Base-by-base conservation (phyloP, 2,888 invertebrate species). In the Tupiocoris notatus region DNA sequence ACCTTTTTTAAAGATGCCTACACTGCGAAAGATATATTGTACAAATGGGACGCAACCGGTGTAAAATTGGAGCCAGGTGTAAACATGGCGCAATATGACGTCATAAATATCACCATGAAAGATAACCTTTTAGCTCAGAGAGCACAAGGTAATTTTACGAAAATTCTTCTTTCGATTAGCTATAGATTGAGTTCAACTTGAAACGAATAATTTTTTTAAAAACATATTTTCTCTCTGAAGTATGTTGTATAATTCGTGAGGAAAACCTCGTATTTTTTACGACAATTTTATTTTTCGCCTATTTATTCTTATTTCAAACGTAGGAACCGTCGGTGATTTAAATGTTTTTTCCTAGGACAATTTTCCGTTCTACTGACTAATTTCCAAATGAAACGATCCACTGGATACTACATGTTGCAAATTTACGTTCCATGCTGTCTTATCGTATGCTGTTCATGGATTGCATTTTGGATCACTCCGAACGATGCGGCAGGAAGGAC, bases 391-490 rank as follows among this genome's bases (percentile, higher is more conserved):
- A 81, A 82, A 77, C 79, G 84, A 1, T 83, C 83, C 76, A 83
- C 83, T 0, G 84, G 84, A 0, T 89, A 88, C 82, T 89, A 88
- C 83, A 85, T 89, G 79, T 87, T 89, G 80, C 89, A 89, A 83
- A 88, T 88, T 3, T 89, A 88, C 82, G 85, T 89, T 22, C 89
- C 89, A 3, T 88, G 88, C 79, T 87, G 87, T 54, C 84, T 89
- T 56, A 89, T 89, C 77, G 89, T 89, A 7, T 88, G 88, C 85
- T 84, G 88, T 71, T 88, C 88, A 9, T 89, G 89, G 89, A 88
- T 89, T 16, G 87, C 87, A 16, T 89, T 89, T 82, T 89, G 89
- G 89, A 88, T 89, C 79, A 88, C 89, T 82, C 88, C 89, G 78
- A 87, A 88, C 79, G 89, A 89, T n/a, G 89, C 88, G 0, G 88